Evolutionary conservation across 2,888 invertebrate species (phyloP).

Genomic region (Smittia aterrima): DNA sequence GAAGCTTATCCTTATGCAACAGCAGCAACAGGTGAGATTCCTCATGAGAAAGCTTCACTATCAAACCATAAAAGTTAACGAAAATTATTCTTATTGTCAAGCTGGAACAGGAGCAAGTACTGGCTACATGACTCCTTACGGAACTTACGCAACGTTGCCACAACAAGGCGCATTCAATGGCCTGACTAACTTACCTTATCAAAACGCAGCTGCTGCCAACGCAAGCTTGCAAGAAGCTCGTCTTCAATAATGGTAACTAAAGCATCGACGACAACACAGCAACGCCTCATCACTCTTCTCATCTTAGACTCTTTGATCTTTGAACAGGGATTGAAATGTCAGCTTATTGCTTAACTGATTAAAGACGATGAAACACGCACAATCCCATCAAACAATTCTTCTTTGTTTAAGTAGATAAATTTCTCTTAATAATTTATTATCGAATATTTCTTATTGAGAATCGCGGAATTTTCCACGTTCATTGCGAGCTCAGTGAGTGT

Average conservation of each 20-base stretch:
- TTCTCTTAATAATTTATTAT: conserved; percentile 41
- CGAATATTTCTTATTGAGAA: not conserved
- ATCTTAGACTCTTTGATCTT: conserved; percentile 8
- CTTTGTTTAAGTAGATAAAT: conserved; percentile 39
- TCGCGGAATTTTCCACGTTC: no score
- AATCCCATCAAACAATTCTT: conserved; percentile 1
- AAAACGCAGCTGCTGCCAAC: conserved; percentile 44
- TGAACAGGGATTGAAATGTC: conserved; percentile 6
- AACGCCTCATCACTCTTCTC: not conserved
- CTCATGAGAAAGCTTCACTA: not conserved
- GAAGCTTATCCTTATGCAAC: conserved; percentile 46
- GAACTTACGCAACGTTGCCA: conserved; percentile 45
- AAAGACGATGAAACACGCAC: not conserved
- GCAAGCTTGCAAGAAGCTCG: conserved; percentile 46
- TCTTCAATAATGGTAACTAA: conserved; percentile 45
- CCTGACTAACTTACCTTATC: conserved; percentile 44
- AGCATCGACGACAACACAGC: not conserved
- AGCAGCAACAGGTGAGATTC: conserved; percentile 44
- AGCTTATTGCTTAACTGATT: not conserved
- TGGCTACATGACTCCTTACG: conserved; percentile 45
- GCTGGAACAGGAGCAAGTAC: conserved; percentile 44
- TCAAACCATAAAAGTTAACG: not conserved
- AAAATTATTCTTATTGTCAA: not conserved
- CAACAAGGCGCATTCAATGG: conserved; percentile 44
- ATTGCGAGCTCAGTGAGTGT: no score